Evolutionary conservation across 1,140 invertebrate species (phyloP), one percentile per base, ranked within the genome.

Genomic region (Globodera ellingtonae): DNA sequence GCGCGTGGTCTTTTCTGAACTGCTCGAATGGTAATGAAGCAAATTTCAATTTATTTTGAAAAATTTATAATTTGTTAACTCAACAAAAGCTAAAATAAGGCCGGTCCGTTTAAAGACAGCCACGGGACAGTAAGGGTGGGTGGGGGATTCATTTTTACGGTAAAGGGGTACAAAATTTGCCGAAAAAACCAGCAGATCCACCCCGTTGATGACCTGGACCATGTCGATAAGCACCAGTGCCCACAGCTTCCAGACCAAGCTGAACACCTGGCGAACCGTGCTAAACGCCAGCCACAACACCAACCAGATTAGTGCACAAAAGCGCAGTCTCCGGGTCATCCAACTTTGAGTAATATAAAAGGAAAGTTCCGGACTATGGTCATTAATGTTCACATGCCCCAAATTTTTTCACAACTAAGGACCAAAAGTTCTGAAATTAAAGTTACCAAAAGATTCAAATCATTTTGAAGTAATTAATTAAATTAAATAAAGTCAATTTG

Each of bases 231-330:
- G 50, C 5, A 85, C 85, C 74, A 83, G 73, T 13, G 86, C 70
- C 84, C 84, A 85, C 15, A 85, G 80, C 24, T 80, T 75, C n/a
- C 84, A 85, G 48, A 85, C 82, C 21, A 85, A 48, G 73, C 86
- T 85, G 74, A 85, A 84, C 13, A 75, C 84, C 62, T 84, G 79
- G 13, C 84, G 81, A 44, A 66, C 85, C 15, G 72, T 72, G 9
- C 84, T 76, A 13, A 86, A 44, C 21, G 78, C 15, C 69, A 85
- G 66, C 84, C 84, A 85, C 18, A 62, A 62, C 5, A 62, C 15
- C 15, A 62, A 15, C 56, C 56, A 62, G 18, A 62, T 62, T 10
- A 62, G 10, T 10, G 56, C 56, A 18, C 56, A 62, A 62, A 62
- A 62, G 18, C 18, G 56, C 56, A 62, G 1, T 62, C 18, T 62